Evolutionary conservation across 2,113 vertebrate genomes (phyloP), one percentile per base, ranked within the genome.

Genomic region (Symphodus melops): DNA sequence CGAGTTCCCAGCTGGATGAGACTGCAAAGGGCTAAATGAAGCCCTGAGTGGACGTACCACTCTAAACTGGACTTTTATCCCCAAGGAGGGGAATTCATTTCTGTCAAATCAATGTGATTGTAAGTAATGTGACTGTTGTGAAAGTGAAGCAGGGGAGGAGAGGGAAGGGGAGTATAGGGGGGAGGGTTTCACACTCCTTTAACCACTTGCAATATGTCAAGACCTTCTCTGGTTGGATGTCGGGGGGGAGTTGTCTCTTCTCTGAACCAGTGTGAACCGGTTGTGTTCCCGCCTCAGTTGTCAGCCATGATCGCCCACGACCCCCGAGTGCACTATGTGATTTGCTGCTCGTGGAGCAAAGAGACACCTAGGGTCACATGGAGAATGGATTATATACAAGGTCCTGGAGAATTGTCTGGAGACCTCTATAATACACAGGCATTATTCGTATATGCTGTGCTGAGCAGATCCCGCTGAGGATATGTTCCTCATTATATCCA

Each of bases 41-140:
- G 58, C 74, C 71, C 72, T 11, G 67, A 68, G 61, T 23, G 33
- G 66, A 79, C 59, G 33, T 25, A 63, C 57, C 58, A 36, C 52
- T 76, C 52, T 42, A 52, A 14, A 19, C 74, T 74, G 68, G 65
- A 56, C 54, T 82, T 86, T 84, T 48, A 46, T 82, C 81, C 78
- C 58, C 14, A 33, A 77, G 71, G 57, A 68, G 39, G 33, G 57
- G 39, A 77, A 82, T 85, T 86, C 19, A 81, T 87, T 83, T 71
- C 49, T 79, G 63, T 81, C 75, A 58, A 67, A 83, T 87, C 25
- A 36, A 59, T 83, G 74, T 68, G 70, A 80, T 79, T 75, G 72
- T 81, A 70, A 76, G 75, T 85, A 81, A 86, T 83, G 68, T 68
- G 42, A 63, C 11, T 12, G 33, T 39, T 53, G 58, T 64, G 58